phyloP scores from a whole-genome alignment of 2,888 invertebrate genomes.

The Eretmocerus hayati region DNA sequence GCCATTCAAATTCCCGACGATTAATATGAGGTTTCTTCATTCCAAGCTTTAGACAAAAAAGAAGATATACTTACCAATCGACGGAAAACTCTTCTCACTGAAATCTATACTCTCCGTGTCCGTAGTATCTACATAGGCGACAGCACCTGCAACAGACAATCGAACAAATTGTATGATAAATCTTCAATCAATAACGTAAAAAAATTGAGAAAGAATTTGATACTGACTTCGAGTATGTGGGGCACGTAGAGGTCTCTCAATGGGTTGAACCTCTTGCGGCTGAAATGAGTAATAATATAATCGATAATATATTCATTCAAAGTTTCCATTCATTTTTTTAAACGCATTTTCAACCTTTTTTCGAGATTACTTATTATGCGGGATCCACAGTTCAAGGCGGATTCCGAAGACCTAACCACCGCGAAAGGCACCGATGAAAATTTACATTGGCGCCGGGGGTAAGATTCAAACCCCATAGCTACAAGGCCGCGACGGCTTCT shows the following conservation, averaged over 20 bases:
- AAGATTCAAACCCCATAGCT: too few species aligned
- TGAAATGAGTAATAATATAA: slow-evolving; percentile 11
- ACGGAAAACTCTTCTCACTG: slow-evolving; percentile 26
- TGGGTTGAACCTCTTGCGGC: slow-evolving; percentile 12
- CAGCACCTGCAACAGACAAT: slow-evolving; percentile 7
- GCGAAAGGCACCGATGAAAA: too few species aligned
- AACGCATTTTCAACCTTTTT: too few species aligned
- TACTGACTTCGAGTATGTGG: slow-evolving; percentile 26
- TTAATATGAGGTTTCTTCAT: not conserved
- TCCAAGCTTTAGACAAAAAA: not conserved
- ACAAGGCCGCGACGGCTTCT: too few species aligned
- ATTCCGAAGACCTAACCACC: too few species aligned
- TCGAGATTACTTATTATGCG: too few species aligned
- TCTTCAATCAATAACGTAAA: not conserved
- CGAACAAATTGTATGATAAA: not conserved
- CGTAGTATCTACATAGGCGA: slow-evolving; percentile 4
- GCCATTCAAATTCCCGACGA: not conserved
- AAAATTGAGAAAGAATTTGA: not conserved
- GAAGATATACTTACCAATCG: slow-evolving; percentile 24
- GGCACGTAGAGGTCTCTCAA: slow-evolving; percentile 22
- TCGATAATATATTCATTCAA: too few species aligned
- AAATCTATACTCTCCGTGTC: slow-evolving; percentile 19
- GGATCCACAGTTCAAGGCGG: too few species aligned
- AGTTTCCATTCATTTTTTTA: too few species aligned
- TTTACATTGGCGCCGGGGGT: too few species aligned